Evolutionary conservation across 2,797 vertebrate genomes (phyloP), one percentile per base, ranked within the genome.

Genomic region (Myotis planiceps): DNA sequence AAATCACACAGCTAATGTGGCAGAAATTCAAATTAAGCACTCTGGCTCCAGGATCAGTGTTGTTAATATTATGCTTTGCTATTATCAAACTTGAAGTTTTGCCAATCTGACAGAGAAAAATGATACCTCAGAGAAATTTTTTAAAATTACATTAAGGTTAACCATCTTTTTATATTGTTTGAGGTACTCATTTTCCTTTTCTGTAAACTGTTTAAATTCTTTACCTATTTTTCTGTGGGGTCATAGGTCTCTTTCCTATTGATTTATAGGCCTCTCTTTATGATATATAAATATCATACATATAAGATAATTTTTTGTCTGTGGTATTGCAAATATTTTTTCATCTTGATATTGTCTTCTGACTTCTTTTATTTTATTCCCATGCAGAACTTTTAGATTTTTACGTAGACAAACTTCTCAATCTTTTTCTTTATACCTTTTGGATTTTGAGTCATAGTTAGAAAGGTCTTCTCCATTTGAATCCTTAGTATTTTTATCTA

Each of bases 381-480:
- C 47, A 37, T 81, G 42, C 19, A 79, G 66, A 79, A 80, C 37
- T 85, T 88, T 29, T 90, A 84, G 69, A 63, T 82, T 93, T 96
- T 88, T 88, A 49, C 51, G 29, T 75, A 82, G 78, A 74, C 34
- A 69, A 32, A 90, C 58, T 82, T 96, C 25, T 85, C 29, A 39
- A 18, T 85, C 37, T 90, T 95, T 78, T 95, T 51, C 83, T 83
- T 92, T 90, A 94, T 87, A 79, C 27, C 51, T 94, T 90, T 97
- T 91, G 79, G 27, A 79, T 89, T 96, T 97, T 95, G 58, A 93
- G 42, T 92, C 81, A 58, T 95, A 76, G 51, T 68, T 95, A 90
- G 72, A 87, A 93, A 81, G 15, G 49, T 27, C 27, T 92, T 90
- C 23, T 12, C 9, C 63, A 92, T 94, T 93, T 84, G 51, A 91